Evolutionary conservation across 2,113 vertebrate genomes (phyloP).

Genomic region (Scalopus aquaticus): DNA sequence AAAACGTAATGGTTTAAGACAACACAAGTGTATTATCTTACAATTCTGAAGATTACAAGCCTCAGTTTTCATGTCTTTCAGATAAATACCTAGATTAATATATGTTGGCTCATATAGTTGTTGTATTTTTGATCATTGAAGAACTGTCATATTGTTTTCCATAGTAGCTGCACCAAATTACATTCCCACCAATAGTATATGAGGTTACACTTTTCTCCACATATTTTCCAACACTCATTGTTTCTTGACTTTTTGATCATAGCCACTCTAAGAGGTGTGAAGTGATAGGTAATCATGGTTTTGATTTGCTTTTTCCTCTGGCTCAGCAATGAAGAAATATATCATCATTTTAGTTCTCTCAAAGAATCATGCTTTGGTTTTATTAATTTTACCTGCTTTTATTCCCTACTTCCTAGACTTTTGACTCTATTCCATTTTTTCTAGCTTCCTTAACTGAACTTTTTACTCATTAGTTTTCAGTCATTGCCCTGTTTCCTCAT

Average conservation of each 20-base stretch:
- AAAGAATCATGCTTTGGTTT: neutral
- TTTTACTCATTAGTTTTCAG: neutral
- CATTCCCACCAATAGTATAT: too few relatives aligned
- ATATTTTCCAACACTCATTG: too few relatives aligned
- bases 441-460: neutral
- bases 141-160: too few relatives aligned
- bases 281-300: too few relatives aligned
- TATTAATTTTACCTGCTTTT: neutral
- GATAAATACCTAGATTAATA: too few relatives aligned
- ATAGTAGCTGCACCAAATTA: too few relatives aligned
- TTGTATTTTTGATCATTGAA: too few relatives aligned
- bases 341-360: neutral
- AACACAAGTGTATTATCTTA: neutral
- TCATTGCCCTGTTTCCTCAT: neutral
- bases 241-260: too few relatives aligned
- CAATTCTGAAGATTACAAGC: neutral
- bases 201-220: too few relatives aligned
- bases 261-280: too few relatives aligned
- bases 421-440: neutral
- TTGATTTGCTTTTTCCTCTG: too few relatives aligned
- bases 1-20: neutral
- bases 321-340: neutral
- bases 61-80: neutral
- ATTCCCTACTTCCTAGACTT: neutral
- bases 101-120: too few relatives aligned